Evolutionary conservation across 2,888 invertebrate species (phyloP), one percentile per base, ranked within the genome.

Genomic region (Meliscaeva auricollis): DNA sequence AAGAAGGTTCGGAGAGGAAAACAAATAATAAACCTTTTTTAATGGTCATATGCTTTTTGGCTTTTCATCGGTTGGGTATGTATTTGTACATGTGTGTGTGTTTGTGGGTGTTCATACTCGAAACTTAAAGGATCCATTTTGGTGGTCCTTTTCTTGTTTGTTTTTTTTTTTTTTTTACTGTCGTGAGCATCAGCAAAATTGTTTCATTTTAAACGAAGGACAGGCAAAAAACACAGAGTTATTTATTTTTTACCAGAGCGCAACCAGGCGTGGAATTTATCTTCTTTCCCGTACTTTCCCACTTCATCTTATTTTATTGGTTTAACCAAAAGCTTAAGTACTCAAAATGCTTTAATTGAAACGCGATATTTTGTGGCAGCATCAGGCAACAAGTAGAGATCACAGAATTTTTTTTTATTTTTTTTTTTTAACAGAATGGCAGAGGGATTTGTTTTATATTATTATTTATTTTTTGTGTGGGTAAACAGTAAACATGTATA

Each of bases 11-110:
- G n/a, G 11, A 26, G 44, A 56, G 30, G 9, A 70, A 72, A 72
- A 66, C 58, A 75, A 79, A 79, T 72, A 72, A 84, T 72, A 72
- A 84, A 77, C 60, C 78, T 50, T 64, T 84, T 75, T 84, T 72
- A 79, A 84, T 75, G 70, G 82, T 56, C 72, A 48, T 72, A 72
- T 72, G 79, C 74, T 56, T 50, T 41, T 72, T 56, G 70, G 60
- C 70, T 79, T 56, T 60, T 66, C 38, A 7, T 58, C 35, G 41
- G 6, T 26, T n/a, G 2, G 26, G 50, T 6, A 1, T 9, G 3
- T 15, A 4, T 8, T n/a, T n/a, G n/a, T n/a, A n/a, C n/a, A n/a
- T n/a, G n/a, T n/a, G 56, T 35, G 35, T 20, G 13, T 35, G 3
- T 35, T 5, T n/a, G 9, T 66, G 46, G 13, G 38, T 38, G 38